Percentiles rank a stretch among this genome's conserved stretches.
These are phyloP conservation scores for Aphelinus atriplicis DNA, from an alignment of 1,140 invertebrate genomes.

Conservation along the genomic window DNA sequence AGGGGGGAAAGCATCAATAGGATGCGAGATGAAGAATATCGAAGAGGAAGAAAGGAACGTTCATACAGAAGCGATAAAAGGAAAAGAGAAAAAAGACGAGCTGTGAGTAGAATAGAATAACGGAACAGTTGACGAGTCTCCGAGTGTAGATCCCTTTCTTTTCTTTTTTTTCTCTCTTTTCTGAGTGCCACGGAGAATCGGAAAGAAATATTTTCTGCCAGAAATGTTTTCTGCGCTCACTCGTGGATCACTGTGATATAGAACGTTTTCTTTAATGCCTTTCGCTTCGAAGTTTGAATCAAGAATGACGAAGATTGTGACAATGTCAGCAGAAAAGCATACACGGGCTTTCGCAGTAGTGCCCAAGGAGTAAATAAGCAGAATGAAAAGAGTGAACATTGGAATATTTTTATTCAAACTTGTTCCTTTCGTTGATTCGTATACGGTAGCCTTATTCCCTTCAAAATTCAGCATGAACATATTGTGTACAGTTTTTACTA, in stretches of 20 bases:
- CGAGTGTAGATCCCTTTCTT: background rate
- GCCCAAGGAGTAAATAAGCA: no score
- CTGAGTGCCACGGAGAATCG: background rate
- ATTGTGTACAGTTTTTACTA: no score
- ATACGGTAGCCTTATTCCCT: no score
- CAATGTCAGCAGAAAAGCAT: background rate
- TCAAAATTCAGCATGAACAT: no score
- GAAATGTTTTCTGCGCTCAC: background rate
- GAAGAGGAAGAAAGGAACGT: background rate
- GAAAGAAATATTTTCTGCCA: slow-evolving; percentile 24
- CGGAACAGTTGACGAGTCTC: slow-evolving; percentile 17
- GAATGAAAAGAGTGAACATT: no score
- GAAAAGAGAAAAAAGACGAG: background rate
- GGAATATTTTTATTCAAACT: no score
- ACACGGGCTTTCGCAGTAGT: background rate
- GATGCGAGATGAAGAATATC: background rate
- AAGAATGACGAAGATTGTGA: background rate
- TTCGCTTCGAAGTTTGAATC: background rate
- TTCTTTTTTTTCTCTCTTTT: background rate
- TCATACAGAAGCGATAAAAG: slow-evolving; percentile 2
- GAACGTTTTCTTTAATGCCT: background rate
- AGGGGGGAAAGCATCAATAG: background rate
- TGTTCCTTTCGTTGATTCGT: no score
- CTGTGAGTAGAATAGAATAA: background rate
- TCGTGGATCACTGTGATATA: background rate